Percentiles rank a stretch among this genome's conserved stretches.
Evolutionary conservation across 1,140 invertebrate genomes (phyloP).

Genomic region (Trachymyrmex septentrionalis): DNA sequence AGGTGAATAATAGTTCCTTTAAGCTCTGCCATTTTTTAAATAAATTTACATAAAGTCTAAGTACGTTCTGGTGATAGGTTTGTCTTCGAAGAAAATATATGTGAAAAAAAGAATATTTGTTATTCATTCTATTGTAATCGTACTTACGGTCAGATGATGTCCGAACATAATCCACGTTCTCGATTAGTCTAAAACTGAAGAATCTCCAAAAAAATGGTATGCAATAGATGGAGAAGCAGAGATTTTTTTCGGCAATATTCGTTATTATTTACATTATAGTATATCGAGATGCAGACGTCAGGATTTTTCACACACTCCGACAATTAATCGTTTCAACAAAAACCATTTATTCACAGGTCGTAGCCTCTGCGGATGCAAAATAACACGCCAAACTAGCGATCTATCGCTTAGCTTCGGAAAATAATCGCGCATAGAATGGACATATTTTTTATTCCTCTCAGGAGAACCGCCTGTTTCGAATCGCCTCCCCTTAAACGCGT

Average conservation of each 20-base stretch:
- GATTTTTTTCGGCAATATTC: slow-evolving; percentile 48
- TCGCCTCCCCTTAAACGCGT: slow-evolving; percentile 34
- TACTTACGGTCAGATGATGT: background rate
- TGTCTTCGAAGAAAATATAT: background rate
- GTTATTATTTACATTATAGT: slow-evolving; percentile 61
- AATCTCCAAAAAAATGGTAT: slow-evolving; percentile 25
- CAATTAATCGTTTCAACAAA: slow-evolving; percentile 62
- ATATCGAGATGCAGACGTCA: slow-evolving; percentile 53
- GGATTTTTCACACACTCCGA: slow-evolving; percentile 59
- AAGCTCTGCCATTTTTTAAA: slow-evolving; percentile 1
- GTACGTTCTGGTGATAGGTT: background rate
- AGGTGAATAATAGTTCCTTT: background rate
- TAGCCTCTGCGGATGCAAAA: slow-evolving; percentile 63
- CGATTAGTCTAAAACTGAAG: background rate
- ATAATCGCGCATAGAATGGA: slow-evolving; percentile 58
- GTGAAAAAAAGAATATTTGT: background rate
- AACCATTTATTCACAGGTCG: slow-evolving; percentile 62
- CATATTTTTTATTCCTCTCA: slow-evolving; percentile 29
- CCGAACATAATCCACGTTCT: background rate
- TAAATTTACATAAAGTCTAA: slow-evolving; percentile 9
- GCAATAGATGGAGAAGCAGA: slow-evolving; percentile 38
- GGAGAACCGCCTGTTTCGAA: slow-evolving; percentile 56
- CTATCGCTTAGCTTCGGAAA: slow-evolving; percentile 62
- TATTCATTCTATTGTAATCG: background rate
- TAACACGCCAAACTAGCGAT: slow-evolving; percentile 64